A percentile compares a stretch with the other conserved stretches of the same genome.
Conservation (phyloP, 2,888 invertebrate genomes). For the Diploptera punctata region DNA sequence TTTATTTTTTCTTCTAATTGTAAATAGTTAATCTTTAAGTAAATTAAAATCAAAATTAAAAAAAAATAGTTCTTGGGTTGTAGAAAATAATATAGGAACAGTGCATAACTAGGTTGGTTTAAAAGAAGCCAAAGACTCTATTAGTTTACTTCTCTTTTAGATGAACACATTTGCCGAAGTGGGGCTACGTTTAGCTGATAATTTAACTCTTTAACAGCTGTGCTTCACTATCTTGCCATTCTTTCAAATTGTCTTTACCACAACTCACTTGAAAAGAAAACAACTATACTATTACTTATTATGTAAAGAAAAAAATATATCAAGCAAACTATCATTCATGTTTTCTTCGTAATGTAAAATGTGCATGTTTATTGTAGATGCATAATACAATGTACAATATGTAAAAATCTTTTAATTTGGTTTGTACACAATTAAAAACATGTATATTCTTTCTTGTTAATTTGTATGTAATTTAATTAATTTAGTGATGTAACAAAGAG, state of each 20-base stretch:
- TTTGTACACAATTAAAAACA: background rate
- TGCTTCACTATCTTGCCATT: constrained; percentile 20
- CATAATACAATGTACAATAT: constrained; percentile 10
- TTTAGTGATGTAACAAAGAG: no score
- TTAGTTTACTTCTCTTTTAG: constrained; percentile 5
- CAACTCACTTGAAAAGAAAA: background rate
- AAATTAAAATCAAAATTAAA: background rate
- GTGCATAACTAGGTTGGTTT: background rate
- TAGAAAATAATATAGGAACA: background rate
- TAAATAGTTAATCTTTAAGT: constrained; percentile 18
- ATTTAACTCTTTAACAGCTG: constrained; percentile 16
- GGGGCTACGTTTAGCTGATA: background rate
- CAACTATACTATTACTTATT: background rate
- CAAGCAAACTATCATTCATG: background rate
- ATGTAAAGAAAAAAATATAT: background rate
- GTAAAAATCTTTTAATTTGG: constrained; percentile 9
- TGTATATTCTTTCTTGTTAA: background rate
- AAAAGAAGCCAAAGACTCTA: background rate
- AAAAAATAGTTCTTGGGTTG: background rate
- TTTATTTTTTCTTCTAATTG: background rate
- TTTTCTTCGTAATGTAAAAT: constrained; percentile 2
- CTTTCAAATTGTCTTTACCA: background rate
- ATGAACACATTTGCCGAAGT: background rate
- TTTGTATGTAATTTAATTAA: background rate
- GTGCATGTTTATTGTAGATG: constrained; percentile 6